Evolutionary conservation across 2,113 vertebrate species (phyloP), one percentile per base, ranked within the genome.

Genomic region (Pseudorasbora parva): DNA sequence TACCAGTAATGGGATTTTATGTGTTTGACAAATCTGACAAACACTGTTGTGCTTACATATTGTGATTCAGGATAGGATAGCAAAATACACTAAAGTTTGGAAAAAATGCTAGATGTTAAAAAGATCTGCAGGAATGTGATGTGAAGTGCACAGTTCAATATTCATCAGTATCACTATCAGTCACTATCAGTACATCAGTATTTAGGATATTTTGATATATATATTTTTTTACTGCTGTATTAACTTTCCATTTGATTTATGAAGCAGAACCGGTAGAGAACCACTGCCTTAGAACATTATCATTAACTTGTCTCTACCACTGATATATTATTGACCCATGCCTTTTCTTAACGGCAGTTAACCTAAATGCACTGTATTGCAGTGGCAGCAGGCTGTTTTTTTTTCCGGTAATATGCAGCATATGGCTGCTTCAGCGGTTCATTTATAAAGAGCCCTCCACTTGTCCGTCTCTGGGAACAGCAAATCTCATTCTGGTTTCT

Each of bases 321-420:
- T 59, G 21, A 33, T 76, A 57, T 56, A 57, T 76, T 56, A 57
- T 76, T 76, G 74, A 57, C 74, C 10, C 15, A 27, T 30, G 15
- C 72, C 45, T 19, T 74, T 51, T 68, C 60, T 19, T 74, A 49
- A 74, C 4, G 23, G 47, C 6, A 30, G 25, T 56, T 75, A 56
- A 75, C 17, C 27, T 21, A 81, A 51, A 81, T 23, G 47, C 30
- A 25, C 43, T 56, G 47, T 33, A 41, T 54, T 54, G 5, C 43
- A 19, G 14, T 45, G 54, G 33, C 12, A 82, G 66, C 49, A 11
- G 47, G 15, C 49, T 45, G 41, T 9, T 21, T 5, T 37, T 17
- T 41, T 30, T 30, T 21, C 30, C 41, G 17, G 8, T 30, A 2
- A 79, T 37, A 21, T 47, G 37, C 15, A 75, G 43, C 69, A 56